These are phyloP conservation scores for Aspiorhynchus laticeps DNA, from an alignment of 2,113 vertebrate genomes.

Conservation along the genomic window DNA sequence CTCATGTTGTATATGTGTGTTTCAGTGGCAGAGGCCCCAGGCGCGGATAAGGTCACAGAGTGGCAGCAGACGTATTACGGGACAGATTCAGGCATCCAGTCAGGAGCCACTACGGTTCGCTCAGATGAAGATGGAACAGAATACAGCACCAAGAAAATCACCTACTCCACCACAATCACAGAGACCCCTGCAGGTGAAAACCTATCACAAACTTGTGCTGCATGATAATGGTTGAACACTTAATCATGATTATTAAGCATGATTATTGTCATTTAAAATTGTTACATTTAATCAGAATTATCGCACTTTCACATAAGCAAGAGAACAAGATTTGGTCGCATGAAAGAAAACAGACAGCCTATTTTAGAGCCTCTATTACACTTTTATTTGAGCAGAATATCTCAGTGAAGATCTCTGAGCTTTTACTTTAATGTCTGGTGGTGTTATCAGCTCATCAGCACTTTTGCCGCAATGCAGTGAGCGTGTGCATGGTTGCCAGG, in stretches of 20 bases:
- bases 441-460: neutral
- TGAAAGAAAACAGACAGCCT: neutral
- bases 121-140: constrained; percentile 79
- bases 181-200: constrained; percentile 68
- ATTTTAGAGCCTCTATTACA: neutral
- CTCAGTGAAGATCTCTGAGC: neutral
- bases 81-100: constrained; percentile 91
- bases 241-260: too few relatives aligned
- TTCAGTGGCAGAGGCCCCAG: constrained; percentile 67
- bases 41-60: constrained; percentile 82
- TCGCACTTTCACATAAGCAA: too few relatives aligned
- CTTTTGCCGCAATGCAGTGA: neutral
- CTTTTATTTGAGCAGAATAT: neutral
- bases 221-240: too few relatives aligned
- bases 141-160: constrained; percentile 78
- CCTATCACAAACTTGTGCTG: neutral
- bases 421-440: neutral
- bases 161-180: constrained; percentile 78
- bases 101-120: constrained; percentile 86
- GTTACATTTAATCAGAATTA: neutral
- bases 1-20: neutral
- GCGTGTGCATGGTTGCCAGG: neutral
- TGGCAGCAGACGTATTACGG: constrained; percentile 87
- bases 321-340: too few relatives aligned
- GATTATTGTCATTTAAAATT: too few relatives aligned